Conservation (phyloP, 1,140 invertebrate species). For the Drosophila bocki region DNA sequence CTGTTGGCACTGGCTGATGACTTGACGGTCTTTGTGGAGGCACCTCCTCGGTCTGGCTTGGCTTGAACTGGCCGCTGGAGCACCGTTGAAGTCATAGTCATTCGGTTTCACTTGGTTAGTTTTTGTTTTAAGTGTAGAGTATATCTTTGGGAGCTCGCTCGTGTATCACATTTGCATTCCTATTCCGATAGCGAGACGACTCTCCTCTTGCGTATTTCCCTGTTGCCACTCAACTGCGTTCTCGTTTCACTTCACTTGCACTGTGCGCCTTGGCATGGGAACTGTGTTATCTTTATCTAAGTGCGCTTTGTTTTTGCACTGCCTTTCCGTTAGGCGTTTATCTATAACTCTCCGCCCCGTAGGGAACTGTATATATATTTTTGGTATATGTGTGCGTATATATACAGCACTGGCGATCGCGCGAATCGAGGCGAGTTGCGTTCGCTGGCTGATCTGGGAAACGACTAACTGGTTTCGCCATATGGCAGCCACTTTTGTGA, state of each 20-base stretch:
- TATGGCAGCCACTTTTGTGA: conserved; percentile 71
- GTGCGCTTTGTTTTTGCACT: conserved; percentile 39
- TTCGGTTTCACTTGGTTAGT: conserved; percentile 48
- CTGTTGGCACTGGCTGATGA: conserved; percentile 16
- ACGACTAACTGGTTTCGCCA: conserved; percentile 81
- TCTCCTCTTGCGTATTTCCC: conserved; percentile 19
- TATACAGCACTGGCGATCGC: conserved; percentile 32
- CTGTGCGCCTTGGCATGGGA: conserved; percentile 51
- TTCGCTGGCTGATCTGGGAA: conserved; percentile 54
- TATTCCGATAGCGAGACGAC: conserved; percentile 17
- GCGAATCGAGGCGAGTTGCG: conserved; percentile 36
- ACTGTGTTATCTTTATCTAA: conserved; percentile 48
- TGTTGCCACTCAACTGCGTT: conserved; percentile 56
- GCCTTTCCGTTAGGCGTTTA: conserved; percentile 24
- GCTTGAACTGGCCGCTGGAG: conserved; percentile 71
- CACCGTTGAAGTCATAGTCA: conserved; percentile 84
- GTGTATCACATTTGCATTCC: conserved; percentile 68
- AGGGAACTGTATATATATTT: conserved; percentile 25
- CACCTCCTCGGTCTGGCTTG: conserved; percentile 36
- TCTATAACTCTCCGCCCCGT: conserved; percentile 32
- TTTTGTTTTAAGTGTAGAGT: conserved; percentile 11
- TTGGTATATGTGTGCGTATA: neutral
- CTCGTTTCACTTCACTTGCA: conserved; percentile 58
- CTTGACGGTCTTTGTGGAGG: conserved; percentile 28
- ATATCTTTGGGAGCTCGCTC: conserved; percentile 31